Percentiles rank a stretch among this genome's conserved stretches.
phyloP scores from a whole-genome alignment of 2,113 vertebrate species.

The Balaeniceps rex region DNA sequence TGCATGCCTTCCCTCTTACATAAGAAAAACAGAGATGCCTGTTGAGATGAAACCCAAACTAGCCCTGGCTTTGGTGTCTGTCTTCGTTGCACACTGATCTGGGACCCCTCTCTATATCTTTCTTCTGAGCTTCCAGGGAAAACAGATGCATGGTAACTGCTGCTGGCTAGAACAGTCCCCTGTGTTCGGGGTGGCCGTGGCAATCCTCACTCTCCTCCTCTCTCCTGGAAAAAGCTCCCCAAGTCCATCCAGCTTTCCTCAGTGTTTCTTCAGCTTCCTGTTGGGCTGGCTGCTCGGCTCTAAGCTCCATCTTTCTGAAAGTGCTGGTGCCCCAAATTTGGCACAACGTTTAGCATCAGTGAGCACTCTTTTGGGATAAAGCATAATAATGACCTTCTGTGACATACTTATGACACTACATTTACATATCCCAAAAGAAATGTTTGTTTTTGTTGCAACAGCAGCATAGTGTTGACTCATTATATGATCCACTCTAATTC shows the following conservation, averaged over 20 bases:
- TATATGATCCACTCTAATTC: constrained; percentile 13
- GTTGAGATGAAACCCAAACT: neutral
- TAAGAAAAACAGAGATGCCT: neutral
- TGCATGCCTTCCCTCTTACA: neutral
- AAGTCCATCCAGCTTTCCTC: neutral
- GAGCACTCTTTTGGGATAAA: neutral
- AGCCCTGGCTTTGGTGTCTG: neutral
- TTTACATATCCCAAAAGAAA: neutral
- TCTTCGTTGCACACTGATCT: neutral
- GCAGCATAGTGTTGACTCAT: neutral
- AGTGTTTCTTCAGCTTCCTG: neutral
- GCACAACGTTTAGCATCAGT: neutral
- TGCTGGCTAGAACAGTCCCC: neutral
- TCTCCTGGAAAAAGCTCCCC: neutral
- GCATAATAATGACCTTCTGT: neutral
- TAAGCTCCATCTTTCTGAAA: neutral
- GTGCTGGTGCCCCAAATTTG: neutral
- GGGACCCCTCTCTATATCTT: neutral
- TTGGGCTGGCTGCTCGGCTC: neutral
- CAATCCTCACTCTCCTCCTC: neutral
- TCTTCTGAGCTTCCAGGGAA: neutral
- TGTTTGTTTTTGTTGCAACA: constrained; percentile 9
- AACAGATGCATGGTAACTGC: neutral
- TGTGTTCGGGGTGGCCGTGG: rapidly evolving
- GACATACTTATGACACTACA: neutral